A percentile compares a stretch with the other conserved stretches of the same genome.
These are phyloP conservation scores for Rhagonycha fulva DNA, from an alignment of 2,888 invertebrate species.

Conservation along the genomic window DNA sequence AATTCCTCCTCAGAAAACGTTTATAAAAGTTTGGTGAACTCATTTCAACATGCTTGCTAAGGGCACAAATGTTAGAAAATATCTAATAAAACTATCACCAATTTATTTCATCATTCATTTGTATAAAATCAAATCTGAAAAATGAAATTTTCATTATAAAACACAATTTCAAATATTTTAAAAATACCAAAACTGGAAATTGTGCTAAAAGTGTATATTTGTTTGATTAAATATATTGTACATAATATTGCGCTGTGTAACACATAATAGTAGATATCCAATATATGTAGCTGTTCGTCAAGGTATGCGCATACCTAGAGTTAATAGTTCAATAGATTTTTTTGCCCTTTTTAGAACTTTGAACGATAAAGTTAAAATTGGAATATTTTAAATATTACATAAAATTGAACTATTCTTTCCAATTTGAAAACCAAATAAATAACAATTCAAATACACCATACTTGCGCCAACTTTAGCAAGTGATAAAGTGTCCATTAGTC, in stretches of 20 bases:
- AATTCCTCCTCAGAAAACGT: neutral
- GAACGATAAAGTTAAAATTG: neutral
- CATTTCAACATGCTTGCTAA: neutral
- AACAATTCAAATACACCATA: neutral
- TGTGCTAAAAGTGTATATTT: neutral
- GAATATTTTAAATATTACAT: too few relatives aligned
- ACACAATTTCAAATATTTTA: neutral
- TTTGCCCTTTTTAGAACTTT: neutral
- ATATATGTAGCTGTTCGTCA: neutral
- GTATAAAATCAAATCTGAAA: neutral
- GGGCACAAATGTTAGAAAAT: neutral
- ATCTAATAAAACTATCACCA: neutral
- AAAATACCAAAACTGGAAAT: neutral
- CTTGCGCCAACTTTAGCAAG: neutral
- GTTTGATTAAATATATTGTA: neutral
- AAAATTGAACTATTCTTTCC: neutral
- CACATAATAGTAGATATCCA: neutral
- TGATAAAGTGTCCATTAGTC: conserved; percentile 13
- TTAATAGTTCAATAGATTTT: neutral
- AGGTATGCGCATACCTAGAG: neutral
- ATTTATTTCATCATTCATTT: neutral
- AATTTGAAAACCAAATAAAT: neutral
- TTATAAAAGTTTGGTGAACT: neutral
- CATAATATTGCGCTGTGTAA: neutral
- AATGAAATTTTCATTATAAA: neutral